phyloP scores from a whole-genome alignment of 53 echinoderm and acorn worm genomes.

The Holothuria leucospilota region DNA sequence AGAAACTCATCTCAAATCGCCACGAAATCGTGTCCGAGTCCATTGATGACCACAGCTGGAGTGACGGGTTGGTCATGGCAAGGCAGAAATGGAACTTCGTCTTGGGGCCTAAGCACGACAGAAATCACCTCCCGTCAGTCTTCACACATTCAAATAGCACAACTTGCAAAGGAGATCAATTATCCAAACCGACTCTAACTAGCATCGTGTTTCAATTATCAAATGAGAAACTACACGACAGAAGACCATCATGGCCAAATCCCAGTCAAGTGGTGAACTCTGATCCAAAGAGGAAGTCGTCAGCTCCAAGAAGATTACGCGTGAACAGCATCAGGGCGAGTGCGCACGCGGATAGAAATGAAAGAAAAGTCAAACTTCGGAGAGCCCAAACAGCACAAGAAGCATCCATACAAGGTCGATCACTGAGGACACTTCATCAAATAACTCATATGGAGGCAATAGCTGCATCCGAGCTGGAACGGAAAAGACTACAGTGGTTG shows the following conservation, averaged over 20 bases:
- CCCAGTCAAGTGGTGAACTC: not conserved
- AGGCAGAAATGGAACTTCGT: slow-evolving; percentile 3
- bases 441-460: slow-evolving; percentile 60
- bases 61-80: not conserved
- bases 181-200: not conserved
- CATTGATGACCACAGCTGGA: not conserved
- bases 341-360: slow-evolving; percentile 1
- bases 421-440: slow-evolving; percentile 51
- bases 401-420: slow-evolving; percentile 50
- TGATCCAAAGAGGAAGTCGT: not conserved
- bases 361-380: not conserved
- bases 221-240: not conserved
- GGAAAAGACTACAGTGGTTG: slow-evolving; percentile 30
- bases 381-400: not conserved
- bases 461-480: slow-evolving; percentile 50
- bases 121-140: not conserved
- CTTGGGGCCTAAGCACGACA: not conserved
- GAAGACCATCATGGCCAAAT: not conserved
- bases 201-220: slow-evolving; percentile 9
- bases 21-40: too few species aligned
- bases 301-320: not conserved
- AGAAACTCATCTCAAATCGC: too few species aligned
- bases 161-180: not conserved
- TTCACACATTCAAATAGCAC: not conserved
- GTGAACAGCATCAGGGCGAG: slow-evolving; percentile 42